These are phyloP conservation scores for Papilio machaon DNA, from an alignment of 1,140 invertebrate species.

Conservation along the genomic window DNA sequence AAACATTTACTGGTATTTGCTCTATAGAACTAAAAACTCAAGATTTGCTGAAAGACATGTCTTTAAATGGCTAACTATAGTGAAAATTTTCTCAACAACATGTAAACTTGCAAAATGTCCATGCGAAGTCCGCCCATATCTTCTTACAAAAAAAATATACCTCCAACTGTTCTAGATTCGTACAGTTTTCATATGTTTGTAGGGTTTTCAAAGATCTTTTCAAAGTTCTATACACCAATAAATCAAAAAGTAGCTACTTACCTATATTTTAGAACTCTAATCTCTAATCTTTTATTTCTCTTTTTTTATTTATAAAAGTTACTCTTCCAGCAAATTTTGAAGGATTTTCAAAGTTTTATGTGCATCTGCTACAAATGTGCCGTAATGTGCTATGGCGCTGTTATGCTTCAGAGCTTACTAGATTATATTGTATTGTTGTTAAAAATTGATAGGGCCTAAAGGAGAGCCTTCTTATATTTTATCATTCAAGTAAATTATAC, in stretches of 20 bases:
- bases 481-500: background rate
- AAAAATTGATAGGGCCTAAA: conserved; percentile 26
- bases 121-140: conserved; percentile 10
- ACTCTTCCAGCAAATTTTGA: conserved; percentile 35
- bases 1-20: conserved; percentile 31
- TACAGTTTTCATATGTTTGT: background rate
- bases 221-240: no score
- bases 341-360: conserved; percentile 31
- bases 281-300: background rate
- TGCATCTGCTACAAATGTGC: conserved; percentile 32
- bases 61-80: background rate
- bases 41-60: conserved; percentile 30
- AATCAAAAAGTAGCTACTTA: no score
- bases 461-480: conserved; percentile 18
- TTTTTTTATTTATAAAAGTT: background rate
- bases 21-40: conserved; percentile 9
- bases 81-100: background rate
- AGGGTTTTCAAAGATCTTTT: background rate
- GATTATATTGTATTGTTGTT: conserved; percentile 30
- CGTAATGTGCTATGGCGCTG: background rate
- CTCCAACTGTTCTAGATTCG: background rate
- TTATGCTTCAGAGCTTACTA: conserved; percentile 36
- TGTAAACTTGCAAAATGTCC: background rate
- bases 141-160: background rate
- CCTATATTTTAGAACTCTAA: background rate